Conservation (phyloP, 2,888 invertebrate species). For the Harpalus rufipes region DNA sequence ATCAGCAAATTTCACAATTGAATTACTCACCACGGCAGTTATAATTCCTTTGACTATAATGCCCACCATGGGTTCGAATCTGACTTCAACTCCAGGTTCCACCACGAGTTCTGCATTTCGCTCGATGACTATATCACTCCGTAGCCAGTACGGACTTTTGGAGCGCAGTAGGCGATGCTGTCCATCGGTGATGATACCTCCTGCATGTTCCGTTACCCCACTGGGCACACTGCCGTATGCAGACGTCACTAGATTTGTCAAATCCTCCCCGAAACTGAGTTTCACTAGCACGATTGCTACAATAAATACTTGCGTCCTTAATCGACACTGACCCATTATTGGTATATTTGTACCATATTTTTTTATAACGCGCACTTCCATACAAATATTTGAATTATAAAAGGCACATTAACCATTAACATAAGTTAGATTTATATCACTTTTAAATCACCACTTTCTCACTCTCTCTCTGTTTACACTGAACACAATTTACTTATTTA, state of each 20-base stretch:
- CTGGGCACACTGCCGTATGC: constrained; percentile 44
- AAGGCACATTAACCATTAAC: constrained; percentile 13
- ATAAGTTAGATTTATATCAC: constrained; percentile 36
- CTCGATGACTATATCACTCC: constrained; percentile 90
- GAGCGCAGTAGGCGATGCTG: constrained; percentile 79
- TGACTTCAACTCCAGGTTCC: constrained; percentile 93
- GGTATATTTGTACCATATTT: constrained; percentile 5
- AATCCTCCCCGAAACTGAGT: background rate
- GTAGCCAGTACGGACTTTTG: constrained; percentile 87
- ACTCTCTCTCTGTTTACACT: background rate
- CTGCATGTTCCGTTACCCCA: constrained; percentile 80
- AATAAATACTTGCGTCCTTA: constrained; percentile 48
- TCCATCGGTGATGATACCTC: constrained; percentile 82
- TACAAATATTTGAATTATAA: constrained; percentile 6
- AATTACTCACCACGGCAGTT: constrained; percentile 88
- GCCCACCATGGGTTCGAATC: constrained; percentile 95
- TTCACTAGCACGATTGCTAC: constrained; percentile 13
- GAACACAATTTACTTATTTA: constrained; percentile 24
- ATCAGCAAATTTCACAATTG: constrained; percentile 20
- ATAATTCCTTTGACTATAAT: constrained; percentile 94
- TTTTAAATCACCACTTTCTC: constrained; percentile 45
- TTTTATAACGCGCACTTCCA: background rate
- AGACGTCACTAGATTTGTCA: constrained; percentile 31
- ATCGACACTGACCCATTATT: constrained; percentile 22
- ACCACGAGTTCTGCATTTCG: constrained; percentile 89